Evolutionary conservation across 2,113 vertebrate species (phyloP), one percentile per base, ranked within the genome.

Genomic region (Phodopus roborovskii): DNA sequence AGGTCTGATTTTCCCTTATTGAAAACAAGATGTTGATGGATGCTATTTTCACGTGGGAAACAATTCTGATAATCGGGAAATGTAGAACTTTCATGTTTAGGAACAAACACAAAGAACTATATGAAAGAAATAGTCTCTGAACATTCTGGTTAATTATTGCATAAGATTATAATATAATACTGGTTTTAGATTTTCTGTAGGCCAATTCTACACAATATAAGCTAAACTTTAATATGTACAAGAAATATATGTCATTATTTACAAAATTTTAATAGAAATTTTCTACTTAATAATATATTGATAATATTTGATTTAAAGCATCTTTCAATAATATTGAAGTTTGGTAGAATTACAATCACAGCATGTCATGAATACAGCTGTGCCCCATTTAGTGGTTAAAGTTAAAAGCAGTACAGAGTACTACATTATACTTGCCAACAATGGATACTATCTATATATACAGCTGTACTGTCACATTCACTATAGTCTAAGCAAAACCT

Each of bases 51-150:
- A 68, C 22, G 17, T 0, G 20, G 82, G 89, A 97, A 97, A 26
- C 39, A n/a, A 24, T 53, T 48, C 81, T 89, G 83, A 92, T 93
- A 93, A 95, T 88, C 85, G 89, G 36, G 7, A 88, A 93, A 87
- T 92, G 73, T 60, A 83, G 30, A 66, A 85, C 98, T 98, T 96
- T 96, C 84, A 96, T 58, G 24, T 95, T 93, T 79, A 26, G 17
- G 26, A 62, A 70, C 7, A 87, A 86, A 68, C 7, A 96, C 53
- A 97, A 71, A 13, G 96, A 90, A 0, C 92, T n/a, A 92, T 20
- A 83, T 28, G 33, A 97, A 86, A 94, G 73, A 10, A 97, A 94
- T 3, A 33, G 10, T 85, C 68, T 53, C 36, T 50, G 17, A 20
- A 93, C 68, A 11, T 48, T 24, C 2, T 17, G 92, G 3, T 13